phyloP scores from a whole-genome alignment of 2,888 invertebrate genomes.

The Trypoxylon attenuatum region DNA sequence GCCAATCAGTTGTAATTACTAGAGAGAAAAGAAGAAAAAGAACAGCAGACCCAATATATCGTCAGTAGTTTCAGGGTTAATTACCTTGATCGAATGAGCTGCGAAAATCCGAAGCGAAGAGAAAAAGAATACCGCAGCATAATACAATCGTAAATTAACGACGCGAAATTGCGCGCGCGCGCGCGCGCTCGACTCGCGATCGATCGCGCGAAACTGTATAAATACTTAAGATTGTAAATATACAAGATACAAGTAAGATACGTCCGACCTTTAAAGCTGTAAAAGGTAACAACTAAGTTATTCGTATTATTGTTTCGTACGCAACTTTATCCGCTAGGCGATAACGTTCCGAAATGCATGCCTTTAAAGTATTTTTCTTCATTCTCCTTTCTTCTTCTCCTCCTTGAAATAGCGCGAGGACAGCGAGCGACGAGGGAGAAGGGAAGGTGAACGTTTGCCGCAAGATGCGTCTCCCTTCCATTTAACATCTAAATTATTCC shows the following conservation, averaged over 20 bases:
- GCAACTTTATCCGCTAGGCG: conserved; percentile 31
- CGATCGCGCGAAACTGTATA: conserved; percentile 48
- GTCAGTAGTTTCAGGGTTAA: neutral
- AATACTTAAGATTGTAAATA: conserved; percentile 55
- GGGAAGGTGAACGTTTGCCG: too few species aligned
- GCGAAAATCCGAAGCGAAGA: conserved; percentile 1
- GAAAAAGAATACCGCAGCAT: too few species aligned
- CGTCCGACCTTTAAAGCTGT: conserved; percentile 38
- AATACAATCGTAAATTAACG: conserved; percentile 9
- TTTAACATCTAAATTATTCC: neutral
- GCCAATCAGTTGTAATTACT: neutral
- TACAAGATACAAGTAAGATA: conserved; percentile 33
- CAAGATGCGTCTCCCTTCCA: neutral
- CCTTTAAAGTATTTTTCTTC: conserved; percentile 35
- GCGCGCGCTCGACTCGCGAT: too few species aligned
- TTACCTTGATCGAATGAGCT: neutral
- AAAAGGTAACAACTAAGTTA: conserved; percentile 37
- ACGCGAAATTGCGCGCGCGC: too few species aligned
- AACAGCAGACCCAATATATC: too few species aligned
- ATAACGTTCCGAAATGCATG: conserved; percentile 33
- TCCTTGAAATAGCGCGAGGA: neutral
- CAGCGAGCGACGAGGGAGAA: conserved; percentile 11
- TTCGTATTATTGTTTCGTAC: conserved; percentile 40
- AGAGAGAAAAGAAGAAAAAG: too few species aligned
- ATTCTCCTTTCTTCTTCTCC: conserved; percentile 2